Conservation (phyloP, 2,797 vertebrate species). For the Megaceryle alcyon region DNA sequence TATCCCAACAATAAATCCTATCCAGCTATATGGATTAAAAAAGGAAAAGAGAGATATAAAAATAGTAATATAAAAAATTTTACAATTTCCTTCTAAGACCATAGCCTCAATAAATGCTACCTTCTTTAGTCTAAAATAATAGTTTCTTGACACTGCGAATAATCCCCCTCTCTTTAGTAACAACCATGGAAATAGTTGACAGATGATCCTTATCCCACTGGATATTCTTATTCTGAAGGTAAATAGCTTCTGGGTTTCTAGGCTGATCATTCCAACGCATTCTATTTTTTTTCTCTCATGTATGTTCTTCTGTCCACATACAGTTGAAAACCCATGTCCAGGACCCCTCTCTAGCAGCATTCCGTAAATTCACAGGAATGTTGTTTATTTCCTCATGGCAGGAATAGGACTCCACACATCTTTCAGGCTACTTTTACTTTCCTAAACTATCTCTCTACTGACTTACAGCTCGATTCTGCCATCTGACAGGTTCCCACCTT, state of each 20-base stretch:
- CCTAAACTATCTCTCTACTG: not conserved
- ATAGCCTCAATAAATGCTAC: not conserved
- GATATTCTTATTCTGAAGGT: not conserved
- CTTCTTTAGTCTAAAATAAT: not conserved
- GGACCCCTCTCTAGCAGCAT: not conserved
- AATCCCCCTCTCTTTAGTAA: not conserved
- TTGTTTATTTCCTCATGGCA: not conserved
- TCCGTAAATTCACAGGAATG: not conserved
- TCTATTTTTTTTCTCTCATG: not conserved
- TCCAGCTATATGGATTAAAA: not conserved
- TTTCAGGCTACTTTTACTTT: not conserved
- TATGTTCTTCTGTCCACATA: not conserved
- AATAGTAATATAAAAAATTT: not conserved
- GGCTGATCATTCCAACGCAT: not conserved
- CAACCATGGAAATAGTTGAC: not conserved
- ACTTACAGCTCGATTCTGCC: not conserved
- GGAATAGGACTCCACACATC: not conserved
- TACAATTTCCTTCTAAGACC: not conserved
- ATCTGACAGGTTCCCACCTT: not conserved
- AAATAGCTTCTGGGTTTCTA: not conserved
- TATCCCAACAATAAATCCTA: not conserved
- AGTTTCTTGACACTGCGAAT: not conserved
- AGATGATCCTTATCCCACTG: not conserved
- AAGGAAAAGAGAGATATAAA: no score
- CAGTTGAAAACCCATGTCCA: not conserved